These are phyloP conservation scores for Pteronura brasiliensis DNA, from an alignment of 2,113 vertebrate species.

Conservation along the genomic window DNA sequence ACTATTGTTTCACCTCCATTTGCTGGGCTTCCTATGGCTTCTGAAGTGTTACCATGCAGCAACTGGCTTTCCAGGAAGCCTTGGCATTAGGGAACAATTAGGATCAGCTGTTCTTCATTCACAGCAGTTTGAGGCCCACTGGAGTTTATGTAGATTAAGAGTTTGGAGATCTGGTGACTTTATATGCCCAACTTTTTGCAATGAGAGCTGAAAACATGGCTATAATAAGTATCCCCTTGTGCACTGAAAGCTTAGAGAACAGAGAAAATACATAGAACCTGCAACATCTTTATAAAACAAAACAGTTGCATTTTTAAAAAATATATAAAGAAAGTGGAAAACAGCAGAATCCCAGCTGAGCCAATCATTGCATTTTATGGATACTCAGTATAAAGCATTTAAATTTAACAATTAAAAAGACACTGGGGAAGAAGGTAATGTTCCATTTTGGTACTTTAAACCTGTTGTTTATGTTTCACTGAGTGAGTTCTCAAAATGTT, in stretches of 20 bases:
- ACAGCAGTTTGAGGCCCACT: background rate
- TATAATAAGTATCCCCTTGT: background rate
- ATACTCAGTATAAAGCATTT: constrained; percentile 56
- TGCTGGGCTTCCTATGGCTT: background rate
- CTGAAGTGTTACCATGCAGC: background rate
- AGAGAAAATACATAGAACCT: constrained; percentile 21
- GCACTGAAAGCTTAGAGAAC: background rate
- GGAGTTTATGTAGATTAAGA: background rate
- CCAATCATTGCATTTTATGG: constrained; percentile 59
- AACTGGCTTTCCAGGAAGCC: background rate
- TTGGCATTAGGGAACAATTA: background rate
- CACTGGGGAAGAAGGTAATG: constrained; percentile 59
- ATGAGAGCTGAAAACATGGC: background rate
- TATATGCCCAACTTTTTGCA: background rate
- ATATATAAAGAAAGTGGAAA: constrained; percentile 29
- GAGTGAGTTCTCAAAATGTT: constrained; percentile 52
- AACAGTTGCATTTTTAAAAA: constrained; percentile 53
- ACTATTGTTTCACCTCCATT: background rate
- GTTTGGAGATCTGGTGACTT: constrained; percentile 2
- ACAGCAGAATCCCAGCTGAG: constrained; percentile 57
- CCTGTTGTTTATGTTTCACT: constrained; percentile 63
- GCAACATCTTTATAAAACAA: constrained; percentile 29
- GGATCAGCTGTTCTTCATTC: constrained; percentile 13
- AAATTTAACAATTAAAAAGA: constrained; percentile 74
- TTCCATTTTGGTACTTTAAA: constrained; percentile 63